Evolutionary conservation across 2,888 invertebrate species (phyloP), one percentile per base, ranked within the genome.

Genomic region (Acheta domesticus): DNA sequence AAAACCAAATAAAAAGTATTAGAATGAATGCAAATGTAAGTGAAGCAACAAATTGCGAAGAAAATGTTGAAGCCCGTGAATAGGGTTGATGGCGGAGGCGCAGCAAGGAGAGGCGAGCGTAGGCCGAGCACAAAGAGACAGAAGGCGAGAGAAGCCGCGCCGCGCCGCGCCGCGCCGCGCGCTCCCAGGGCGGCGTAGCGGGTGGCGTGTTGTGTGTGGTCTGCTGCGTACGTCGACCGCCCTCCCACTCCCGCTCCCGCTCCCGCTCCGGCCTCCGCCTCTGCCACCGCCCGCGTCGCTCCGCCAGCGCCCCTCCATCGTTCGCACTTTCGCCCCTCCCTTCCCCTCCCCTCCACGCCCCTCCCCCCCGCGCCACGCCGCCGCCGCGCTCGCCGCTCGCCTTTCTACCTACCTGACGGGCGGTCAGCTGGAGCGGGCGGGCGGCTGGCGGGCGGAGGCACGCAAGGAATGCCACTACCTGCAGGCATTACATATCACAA

Each of bases 391-490:
- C 12, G 12, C 62, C 62, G 16, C n/a, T 0, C 62, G 16, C 14
- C 62, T 62, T 62, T 62, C 62, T 62, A 62, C 62, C 62, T 62
- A 62, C 62, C 62, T 36, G 36, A 36, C 36, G 62, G 62, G 62
- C 62, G 74, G 79, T 79, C 79, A 79, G 79, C 77, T 79, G 79
- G 77, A 73, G 79, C 74, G 77, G 74, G 79, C 74, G 77, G 74
- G 76, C 73, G 16, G 50, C 12, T 19, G 50, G 62, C 75, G 48
- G 73, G 73, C 48, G 75, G 48, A 49, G 79, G 79, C 79, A 77
- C 73, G 79, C 79, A 21, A 77, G 74, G 79, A 79, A 79, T 79
- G 74, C 74, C 77, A 77, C 77, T 79, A 79, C 79, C 79, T 76
- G 76, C 49, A 79, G 79, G 79, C 79, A 79, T 76, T 77, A 79